Evolutionary conservation across 1,140 invertebrate genomes (phyloP), one percentile per base, ranked within the genome.

Genomic region (Neomicropteryx cornuta): DNA sequence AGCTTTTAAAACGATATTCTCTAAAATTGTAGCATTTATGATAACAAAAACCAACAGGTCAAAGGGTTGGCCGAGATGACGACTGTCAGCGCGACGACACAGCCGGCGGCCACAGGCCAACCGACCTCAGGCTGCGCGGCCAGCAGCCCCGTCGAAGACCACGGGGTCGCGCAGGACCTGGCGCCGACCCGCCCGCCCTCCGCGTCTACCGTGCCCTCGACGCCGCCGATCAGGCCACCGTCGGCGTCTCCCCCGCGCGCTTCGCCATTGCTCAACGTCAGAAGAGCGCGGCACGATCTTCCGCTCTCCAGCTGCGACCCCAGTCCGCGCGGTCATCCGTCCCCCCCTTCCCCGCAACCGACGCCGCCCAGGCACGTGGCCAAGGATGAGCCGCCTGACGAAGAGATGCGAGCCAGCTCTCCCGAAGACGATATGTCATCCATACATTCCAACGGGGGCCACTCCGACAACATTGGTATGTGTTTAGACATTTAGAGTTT

Each of bases 1-100:
- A n/a, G n/a, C n/a, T n/a, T n/a, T n/a, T n/a, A n/a, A n/a, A n/a
- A n/a, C n/a, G n/a, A n/a, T n/a, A n/a, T n/a, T n/a, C n/a, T n/a
- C n/a, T n/a, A n/a, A n/a, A n/a, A n/a, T n/a, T n/a, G n/a, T n/a
- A n/a, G n/a, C n/a, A n/a, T n/a, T n/a, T n/a, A n/a, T n/a, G n/a
- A n/a, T n/a, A n/a, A n/a, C n/a, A n/a, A n/a, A n/a, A n/a, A n/a
- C n/a, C n/a, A n/a, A 32, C 44, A 77, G 70, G 81, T 86, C 38
- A 87, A 90, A 68, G 88, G 89, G 53, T 71, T 94, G 52, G 86
- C 87, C 60, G 88, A 92, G 68, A 90, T 88, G 83, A 88, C 83
- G 50, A 83, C 83, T 58, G 70, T 83, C 60, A 81, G 78, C 53
- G 70, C n/a, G n/a, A n/a, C n/a, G n/a, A n/a, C n/a, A n/a, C 71